Percentiles rank a stretch among this genome's conserved stretches.
Conservation (phyloP, 1,140 invertebrate genomes). For the Tetramorium alpestre region DNA sequence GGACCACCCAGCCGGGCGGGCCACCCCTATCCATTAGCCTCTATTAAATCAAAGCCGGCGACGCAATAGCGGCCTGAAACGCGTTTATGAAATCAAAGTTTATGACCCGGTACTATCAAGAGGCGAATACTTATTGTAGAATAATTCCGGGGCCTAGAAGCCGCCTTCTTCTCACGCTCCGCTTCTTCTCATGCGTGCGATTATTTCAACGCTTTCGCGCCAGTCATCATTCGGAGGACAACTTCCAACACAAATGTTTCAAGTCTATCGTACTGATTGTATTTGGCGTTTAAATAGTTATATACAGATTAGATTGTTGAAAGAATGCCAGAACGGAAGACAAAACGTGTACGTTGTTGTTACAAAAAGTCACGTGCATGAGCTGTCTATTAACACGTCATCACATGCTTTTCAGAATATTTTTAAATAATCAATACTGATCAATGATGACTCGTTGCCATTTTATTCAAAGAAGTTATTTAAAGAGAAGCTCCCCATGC, state of each 20-base stretch:
- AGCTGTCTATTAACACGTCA: background rate
- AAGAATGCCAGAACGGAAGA: background rate
- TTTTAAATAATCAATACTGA: conserved; percentile 45
- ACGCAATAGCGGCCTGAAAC: conserved; percentile 32
- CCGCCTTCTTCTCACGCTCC: conserved; percentile 58
- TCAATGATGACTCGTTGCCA: background rate
- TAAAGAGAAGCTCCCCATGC: background rate
- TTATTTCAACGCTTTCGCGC: conserved; percentile 18
- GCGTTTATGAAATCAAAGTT: conserved; percentile 74
- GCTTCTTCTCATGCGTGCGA: conserved; percentile 12
- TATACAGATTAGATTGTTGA: background rate
- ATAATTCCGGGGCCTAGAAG: conserved; percentile 18
- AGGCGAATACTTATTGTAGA: conserved; percentile 32
- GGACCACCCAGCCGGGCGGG: conserved; percentile 75
- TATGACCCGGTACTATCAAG: conserved; percentile 38
- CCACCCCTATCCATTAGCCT: conserved; percentile 79
- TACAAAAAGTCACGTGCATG: conserved; percentile 17
- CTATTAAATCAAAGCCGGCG: conserved; percentile 77
- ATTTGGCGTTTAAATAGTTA: background rate
- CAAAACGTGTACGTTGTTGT: conserved; percentile 1
- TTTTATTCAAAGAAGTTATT: conserved; percentile 15
- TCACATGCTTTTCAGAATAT: conserved; percentile 11
- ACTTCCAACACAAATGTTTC: background rate
- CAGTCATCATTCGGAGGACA: background rate
- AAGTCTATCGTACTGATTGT: background rate